A percentile compares a stretch with the other conserved stretches of the same genome.
Evolutionary conservation across 2,113 vertebrate genomes (phyloP).

Genomic region (Pluvialis apricaria): DNA sequence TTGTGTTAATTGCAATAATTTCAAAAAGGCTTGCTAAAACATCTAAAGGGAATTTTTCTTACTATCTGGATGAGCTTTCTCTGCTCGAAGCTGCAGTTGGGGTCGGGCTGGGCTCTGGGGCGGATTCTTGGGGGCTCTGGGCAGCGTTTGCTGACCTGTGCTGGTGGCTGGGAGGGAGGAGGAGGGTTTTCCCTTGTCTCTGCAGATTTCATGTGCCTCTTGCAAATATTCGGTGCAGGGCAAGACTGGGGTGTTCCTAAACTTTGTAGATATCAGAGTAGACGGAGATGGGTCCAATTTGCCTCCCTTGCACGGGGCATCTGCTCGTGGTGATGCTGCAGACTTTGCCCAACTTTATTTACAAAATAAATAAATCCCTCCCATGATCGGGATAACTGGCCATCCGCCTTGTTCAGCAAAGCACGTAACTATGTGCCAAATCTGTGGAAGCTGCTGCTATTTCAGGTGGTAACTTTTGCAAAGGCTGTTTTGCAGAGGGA

Average conservation of each 20-base stretch:
- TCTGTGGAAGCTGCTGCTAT: background rate
- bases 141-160: background rate
- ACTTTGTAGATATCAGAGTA: fast-evolving
- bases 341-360: background rate
- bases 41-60: background rate
- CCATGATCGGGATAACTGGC: fast-evolving
- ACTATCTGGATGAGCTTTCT: background rate
- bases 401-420: background rate
- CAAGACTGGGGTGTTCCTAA: background rate
- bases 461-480: background rate
- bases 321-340: background rate
- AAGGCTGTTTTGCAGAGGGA: background rate
- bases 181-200: background rate
- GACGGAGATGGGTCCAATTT: background rate
- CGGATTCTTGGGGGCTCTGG: fast-evolving
- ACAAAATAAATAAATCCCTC: background rate
- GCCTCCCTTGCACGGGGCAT: background rate
- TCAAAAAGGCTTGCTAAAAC: too few species aligned
- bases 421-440: fast-evolving
- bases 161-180: background rate
- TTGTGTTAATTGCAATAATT: fast-evolving
- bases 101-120: background rate
- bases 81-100: fast-evolving
- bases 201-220: background rate
- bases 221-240: background rate